phyloP scores from a whole-genome alignment of 2,797 vertebrate species.

The Myotis daubentonii region DNA sequence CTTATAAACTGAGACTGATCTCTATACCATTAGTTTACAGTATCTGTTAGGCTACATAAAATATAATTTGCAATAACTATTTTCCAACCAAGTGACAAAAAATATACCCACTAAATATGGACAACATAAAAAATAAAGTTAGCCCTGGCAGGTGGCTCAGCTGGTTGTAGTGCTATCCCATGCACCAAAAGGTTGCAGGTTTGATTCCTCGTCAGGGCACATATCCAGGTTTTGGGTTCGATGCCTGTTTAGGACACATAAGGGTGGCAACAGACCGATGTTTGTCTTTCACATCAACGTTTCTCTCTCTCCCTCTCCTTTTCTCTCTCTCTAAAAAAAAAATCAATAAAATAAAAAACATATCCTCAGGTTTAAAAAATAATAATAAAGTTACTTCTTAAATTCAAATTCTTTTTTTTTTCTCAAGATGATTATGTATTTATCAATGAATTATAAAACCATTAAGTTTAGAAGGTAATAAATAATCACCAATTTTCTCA shows the following conservation, averaged over 20 bases:
- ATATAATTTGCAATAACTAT: slow-evolving; percentile 24
- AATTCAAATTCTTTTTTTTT: slow-evolving; percentile 54
- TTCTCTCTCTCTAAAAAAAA: background rate
- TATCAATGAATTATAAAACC: slow-evolving; percentile 46
- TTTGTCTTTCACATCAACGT: background rate
- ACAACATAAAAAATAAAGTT: slow-evolving; percentile 35
- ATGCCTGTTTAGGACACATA: background rate
- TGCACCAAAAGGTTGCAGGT: background rate
- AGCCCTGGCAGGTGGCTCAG: background rate
- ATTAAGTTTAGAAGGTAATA: slow-evolving; percentile 39
- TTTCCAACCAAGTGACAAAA: slow-evolving; percentile 50
- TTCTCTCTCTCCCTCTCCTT: background rate
- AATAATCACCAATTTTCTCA: slow-evolving; percentile 26
- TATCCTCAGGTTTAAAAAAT: background rate
- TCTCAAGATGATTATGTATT: slow-evolving; percentile 29
- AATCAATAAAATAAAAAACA: background rate
- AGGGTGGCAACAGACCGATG: background rate
- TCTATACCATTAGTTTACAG: background rate
- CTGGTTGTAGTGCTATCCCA: background rate
- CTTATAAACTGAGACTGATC: background rate
- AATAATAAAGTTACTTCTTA: background rate
- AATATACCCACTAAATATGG: slow-evolving; percentile 5
- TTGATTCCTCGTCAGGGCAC: background rate
- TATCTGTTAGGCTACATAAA: background rate
- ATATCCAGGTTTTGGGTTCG: background rate